Evolutionary conservation across 2,113 vertebrate genomes (phyloP).

Genomic region (Aegotheles bennettii): DNA sequence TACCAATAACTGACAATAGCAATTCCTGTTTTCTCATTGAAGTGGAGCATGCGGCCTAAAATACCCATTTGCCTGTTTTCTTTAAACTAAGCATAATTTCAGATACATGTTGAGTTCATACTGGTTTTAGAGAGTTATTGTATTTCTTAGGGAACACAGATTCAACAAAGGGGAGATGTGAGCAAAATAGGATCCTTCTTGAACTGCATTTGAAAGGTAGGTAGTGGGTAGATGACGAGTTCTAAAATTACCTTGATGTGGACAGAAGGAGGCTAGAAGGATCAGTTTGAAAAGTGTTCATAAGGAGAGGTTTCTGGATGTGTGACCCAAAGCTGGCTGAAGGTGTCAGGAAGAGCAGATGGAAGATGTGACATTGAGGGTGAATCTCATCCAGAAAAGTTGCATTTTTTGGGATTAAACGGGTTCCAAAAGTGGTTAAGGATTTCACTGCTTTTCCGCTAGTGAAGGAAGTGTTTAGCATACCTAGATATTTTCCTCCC

Average conservation of each 20-base stretch:
- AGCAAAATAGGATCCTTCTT: background rate
- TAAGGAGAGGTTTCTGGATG: background rate
- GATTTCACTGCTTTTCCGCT: background rate
- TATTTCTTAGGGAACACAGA: background rate
- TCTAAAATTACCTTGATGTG: background rate
- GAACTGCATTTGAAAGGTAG: background rate
- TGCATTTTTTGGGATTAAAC: background rate
- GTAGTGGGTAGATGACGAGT: background rate
- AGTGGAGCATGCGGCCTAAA: background rate
- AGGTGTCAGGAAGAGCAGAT: background rate
- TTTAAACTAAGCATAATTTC: background rate
- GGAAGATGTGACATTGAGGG: background rate
- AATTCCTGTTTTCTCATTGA: background rate
- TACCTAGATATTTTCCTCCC: background rate
- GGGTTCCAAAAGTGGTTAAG: background rate
- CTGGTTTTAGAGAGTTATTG: background rate
- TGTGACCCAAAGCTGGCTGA: background rate
- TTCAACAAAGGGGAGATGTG: background rate
- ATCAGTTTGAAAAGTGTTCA: background rate
- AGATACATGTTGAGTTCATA: background rate
- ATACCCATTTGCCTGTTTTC: background rate
- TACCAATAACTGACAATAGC: background rate
- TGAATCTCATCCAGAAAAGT: background rate
- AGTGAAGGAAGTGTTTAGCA: background rate
- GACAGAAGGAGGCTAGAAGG: background rate